These are phyloP conservation scores for Pristis pectinata DNA, from an alignment of 2,797 vertebrate species.

Conservation along the genomic window DNA sequence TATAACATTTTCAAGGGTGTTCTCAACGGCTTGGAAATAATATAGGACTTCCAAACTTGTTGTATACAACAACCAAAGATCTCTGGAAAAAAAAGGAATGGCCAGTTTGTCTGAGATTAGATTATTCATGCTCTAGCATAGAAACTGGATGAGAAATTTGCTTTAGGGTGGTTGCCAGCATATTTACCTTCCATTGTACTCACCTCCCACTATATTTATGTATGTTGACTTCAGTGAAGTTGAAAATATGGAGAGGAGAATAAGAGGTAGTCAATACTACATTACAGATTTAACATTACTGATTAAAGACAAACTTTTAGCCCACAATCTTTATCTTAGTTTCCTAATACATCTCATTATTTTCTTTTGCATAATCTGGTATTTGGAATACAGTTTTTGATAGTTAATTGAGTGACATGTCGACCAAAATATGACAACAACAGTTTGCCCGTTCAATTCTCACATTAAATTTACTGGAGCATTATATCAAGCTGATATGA, in stretches of 20 bases:
- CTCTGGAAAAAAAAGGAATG: not conserved
- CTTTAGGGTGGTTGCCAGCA: no score
- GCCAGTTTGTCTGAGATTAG: no score
- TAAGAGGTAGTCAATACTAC: no score
- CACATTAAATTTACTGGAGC: not conserved
- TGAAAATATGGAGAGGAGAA: no score
- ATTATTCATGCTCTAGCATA: not conserved
- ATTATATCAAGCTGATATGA: not conserved
- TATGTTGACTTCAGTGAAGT: no score
- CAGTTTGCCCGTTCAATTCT: not conserved
- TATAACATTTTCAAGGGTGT: not conserved
- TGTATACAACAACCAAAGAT: not conserved
- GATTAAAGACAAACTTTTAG: no score
- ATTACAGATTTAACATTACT: no score
- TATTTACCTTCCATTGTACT: no score
- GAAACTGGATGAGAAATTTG: not conserved
- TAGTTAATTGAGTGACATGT: not conserved
- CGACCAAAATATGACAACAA: not conserved
- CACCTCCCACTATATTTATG: no score
- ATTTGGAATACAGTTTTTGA: not conserved
- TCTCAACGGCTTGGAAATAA: not conserved
- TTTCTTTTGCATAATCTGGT: not conserved
- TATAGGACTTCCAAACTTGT: not conserved
- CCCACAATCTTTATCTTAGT: not conserved
- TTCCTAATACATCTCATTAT: not conserved